These are phyloP conservation scores for Enteromius argenteus DNA, from an alignment of 2,797 vertebrate genomes.

Conservation along the genomic window DNA sequence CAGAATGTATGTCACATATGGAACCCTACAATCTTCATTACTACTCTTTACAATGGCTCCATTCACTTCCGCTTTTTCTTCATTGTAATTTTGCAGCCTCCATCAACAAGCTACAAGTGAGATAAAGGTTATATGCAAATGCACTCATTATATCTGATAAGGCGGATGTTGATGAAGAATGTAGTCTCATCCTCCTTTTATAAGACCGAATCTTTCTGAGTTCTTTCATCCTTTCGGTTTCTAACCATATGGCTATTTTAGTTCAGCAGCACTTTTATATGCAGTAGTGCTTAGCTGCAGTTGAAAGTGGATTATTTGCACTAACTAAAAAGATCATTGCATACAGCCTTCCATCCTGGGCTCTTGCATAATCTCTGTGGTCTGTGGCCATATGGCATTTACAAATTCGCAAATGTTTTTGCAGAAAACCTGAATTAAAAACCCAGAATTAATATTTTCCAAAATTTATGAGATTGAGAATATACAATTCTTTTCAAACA, in stretches of 20 bases:
- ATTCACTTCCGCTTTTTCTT: slow-evolving; percentile 18
- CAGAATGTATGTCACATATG: slow-evolving; percentile 8
- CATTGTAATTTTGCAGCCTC: slow-evolving; percentile 16
- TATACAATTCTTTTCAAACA: neutral
- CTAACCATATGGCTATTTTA: slow-evolving; percentile 36
- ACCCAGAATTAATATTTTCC: neutral
- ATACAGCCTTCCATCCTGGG: neutral
- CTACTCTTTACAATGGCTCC: neutral
- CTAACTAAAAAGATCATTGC: slow-evolving; percentile 11
- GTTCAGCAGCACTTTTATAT: slow-evolving; percentile 3
- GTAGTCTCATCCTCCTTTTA: slow-evolving; percentile 24
- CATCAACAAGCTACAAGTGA: slow-evolving; percentile 43
- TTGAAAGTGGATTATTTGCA: neutral
- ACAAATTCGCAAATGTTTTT: neutral
- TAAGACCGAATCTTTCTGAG: neutral
- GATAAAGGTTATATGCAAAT: slow-evolving; percentile 65
- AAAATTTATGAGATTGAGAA: neutral
- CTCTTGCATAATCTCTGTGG: neutral
- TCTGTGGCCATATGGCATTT: neutral
- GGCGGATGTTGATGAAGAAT: slow-evolving; percentile 40
- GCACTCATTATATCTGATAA: slow-evolving; percentile 59
- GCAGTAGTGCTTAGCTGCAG: neutral
- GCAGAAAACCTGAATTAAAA: neutral
- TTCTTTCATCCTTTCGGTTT: slow-evolving; percentile 31
- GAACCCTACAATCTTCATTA: slow-evolving; percentile 59